Base-by-base conservation (phyloP, 2,888 invertebrate genomes). In the Torymus auratus region DNA sequence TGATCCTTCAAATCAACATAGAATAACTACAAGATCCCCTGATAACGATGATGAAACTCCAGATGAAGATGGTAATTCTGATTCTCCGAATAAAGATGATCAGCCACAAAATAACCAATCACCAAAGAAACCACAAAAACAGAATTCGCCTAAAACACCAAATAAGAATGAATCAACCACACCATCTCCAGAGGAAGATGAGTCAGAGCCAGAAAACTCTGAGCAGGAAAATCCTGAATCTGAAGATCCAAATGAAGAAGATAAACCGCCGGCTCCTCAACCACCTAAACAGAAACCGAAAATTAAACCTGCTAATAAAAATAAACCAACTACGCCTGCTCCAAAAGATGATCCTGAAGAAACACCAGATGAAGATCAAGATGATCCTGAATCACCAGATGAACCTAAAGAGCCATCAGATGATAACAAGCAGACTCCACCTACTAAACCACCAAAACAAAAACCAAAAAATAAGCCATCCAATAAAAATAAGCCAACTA, bases 151-250 rank as follows among this genome's bases (percentile, higher is more conserved):
- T 50, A 70, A 70, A 15, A 50, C 58, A 20, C 1, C 61, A n/a
- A 76, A 76, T 11, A 68, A 61, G 5, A 75, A 53, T 15, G 71
- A 55, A 17, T 11, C 64, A 12, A 76, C 76, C 2, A 71, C 77
- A 1, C 50, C 10, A 14, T 14, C 67, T 12, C 71, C 78, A 15
- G 13, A 17, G 23, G 67, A 79, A 10, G 68, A 60, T 56, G 71
- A 74, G 10, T 0, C 58, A 14, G 58, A 65, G 14, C 23, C 65
- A 28, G 53, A 68, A 62, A 53, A 58, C 1, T 58, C 58, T 17
- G n/a, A 56, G 12, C 15, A 53, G 13, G 23, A 65, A 10, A 64
- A 73, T 64, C 56, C 58, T 23, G 56, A 69, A n/a, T 55, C 55
- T 14, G 13, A 55, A 4, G 55, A 61, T 28, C 28, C 28, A 28